Evolutionary conservation across 2,113 vertebrate species (phyloP).

Genomic region (Colistium nudipinnis): DNA sequence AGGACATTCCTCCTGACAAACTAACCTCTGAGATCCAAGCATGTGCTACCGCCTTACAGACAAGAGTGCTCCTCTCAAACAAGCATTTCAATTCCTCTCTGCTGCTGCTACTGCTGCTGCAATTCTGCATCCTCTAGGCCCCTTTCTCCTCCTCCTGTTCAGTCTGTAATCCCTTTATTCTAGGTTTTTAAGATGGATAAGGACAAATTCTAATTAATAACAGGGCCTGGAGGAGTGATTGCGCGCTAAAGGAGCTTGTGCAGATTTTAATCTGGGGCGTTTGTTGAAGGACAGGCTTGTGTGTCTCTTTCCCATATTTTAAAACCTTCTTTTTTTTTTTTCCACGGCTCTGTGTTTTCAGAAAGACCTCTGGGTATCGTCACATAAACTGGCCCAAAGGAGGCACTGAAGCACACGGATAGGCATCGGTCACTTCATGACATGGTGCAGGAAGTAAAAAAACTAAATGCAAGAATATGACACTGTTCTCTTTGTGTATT

Average conservation of each 20-base stretch:
- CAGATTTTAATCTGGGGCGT: slow-evolving; percentile 27
- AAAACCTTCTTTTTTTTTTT: too few species aligned
- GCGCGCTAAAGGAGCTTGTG: slow-evolving; percentile 13
- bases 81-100: slow-evolving; percentile 59
- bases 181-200: not conserved
- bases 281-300: not conserved
- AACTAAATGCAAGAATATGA: not conserved
- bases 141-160: slow-evolving; percentile 42
- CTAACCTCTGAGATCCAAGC: slow-evolving; percentile 39
- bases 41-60: slow-evolving; percentile 68
- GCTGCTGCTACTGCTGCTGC: slow-evolving; percentile 35
- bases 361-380: slow-evolving; percentile 23
- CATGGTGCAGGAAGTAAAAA: not conserved
- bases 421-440: slow-evolving; percentile 13
- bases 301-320: slow-evolving; percentile 27
- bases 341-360: slow-evolving; percentile 1
- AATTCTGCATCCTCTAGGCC: slow-evolving; percentile 22
- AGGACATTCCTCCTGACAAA: slow-evolving; percentile 53
- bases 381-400: slow-evolving; percentile 22
- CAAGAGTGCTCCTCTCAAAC: slow-evolving; percentile 45
- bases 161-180: slow-evolving; percentile 4
- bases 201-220: slow-evolving; percentile 31
- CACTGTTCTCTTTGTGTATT: not conserved
- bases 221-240: not conserved
- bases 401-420: not conserved